Conservation (phyloP, 2,113 vertebrate genomes). For the Anolis sagrei region DNA sequence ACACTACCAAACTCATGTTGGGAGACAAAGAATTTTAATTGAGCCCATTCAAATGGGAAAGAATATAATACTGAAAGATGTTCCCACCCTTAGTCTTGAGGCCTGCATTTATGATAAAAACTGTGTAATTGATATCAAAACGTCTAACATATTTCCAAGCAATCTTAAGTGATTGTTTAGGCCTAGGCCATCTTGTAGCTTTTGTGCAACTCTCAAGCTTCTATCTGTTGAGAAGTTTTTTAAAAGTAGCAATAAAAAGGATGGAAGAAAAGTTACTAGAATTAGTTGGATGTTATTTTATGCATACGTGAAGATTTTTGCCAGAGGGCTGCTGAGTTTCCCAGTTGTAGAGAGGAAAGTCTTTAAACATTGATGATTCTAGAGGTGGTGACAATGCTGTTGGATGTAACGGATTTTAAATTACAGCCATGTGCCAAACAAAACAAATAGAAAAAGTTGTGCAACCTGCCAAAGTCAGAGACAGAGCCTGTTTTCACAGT, state of each 20-base stretch:
- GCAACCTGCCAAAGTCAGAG: not conserved
- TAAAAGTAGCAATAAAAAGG: not conserved
- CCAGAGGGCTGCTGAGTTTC: not conserved
- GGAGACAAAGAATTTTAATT: not conserved
- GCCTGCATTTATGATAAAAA: not conserved
- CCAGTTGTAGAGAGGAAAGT: not conserved
- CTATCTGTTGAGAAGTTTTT: not conserved
- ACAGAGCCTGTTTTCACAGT: not conserved
- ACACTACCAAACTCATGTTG: no score
- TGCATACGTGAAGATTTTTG: constrained; percentile 3
- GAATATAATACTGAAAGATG: not conserved
- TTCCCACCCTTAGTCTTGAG: not conserved
- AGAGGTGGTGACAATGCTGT: not conserved
- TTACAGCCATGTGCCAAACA: not conserved
- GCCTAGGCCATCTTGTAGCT: not conserved
- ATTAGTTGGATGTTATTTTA: not conserved
- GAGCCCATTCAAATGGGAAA: not conserved
- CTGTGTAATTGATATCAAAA: not conserved
- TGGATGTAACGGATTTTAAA: constrained; percentile 11
- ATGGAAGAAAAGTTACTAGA: not conserved
- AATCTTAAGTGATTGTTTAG: not conserved
- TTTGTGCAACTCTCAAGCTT: not conserved
- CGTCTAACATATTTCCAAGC: not conserved
- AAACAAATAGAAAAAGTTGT: not conserved
- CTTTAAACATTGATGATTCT: constrained; percentile 1